Percentiles rank a stretch among this genome's conserved stretches.
Conservation (phyloP, 2,113 vertebrate species). For the Sminthopsis crassicaudata region DNA sequence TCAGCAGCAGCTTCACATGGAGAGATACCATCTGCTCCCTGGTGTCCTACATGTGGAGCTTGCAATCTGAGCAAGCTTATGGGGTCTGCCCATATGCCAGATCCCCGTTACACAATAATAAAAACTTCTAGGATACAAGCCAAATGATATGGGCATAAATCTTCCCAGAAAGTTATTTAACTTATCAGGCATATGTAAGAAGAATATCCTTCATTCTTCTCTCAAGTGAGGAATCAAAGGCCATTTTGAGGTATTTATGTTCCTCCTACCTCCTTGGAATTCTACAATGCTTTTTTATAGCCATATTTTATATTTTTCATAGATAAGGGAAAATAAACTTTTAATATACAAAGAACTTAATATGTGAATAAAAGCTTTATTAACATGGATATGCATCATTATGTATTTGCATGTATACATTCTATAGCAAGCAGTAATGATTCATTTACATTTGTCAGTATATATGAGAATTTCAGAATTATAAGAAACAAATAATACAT, state of each 20-base stretch:
- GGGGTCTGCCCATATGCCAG: not conserved
- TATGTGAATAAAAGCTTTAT: not conserved
- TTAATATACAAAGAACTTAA: not conserved
- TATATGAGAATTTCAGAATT: not conserved
- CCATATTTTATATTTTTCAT: not conserved
- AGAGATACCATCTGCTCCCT: not conserved
- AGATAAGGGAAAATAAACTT: not conserved
- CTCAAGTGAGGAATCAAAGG: not conserved
- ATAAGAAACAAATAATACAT: not conserved
- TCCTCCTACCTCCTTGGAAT: not conserved
- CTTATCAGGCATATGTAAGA: not conserved
- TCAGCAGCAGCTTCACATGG: not conserved
- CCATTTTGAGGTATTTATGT: not conserved
- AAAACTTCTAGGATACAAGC: not conserved
- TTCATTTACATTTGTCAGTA: not conserved
- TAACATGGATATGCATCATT: not conserved
- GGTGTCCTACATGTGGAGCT: not conserved
- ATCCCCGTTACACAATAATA: not conserved
- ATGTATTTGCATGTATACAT: not conserved
- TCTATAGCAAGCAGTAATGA: not conserved
- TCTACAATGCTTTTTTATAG: not conserved
- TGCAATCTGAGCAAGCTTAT: not conserved
- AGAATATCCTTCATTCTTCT: not conserved
- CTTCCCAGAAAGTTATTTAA: not conserved
- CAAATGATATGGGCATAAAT: not conserved